phyloP scores from a whole-genome alignment of 2,797 vertebrate genomes.

The Sphenopsis melanotis region DNA sequence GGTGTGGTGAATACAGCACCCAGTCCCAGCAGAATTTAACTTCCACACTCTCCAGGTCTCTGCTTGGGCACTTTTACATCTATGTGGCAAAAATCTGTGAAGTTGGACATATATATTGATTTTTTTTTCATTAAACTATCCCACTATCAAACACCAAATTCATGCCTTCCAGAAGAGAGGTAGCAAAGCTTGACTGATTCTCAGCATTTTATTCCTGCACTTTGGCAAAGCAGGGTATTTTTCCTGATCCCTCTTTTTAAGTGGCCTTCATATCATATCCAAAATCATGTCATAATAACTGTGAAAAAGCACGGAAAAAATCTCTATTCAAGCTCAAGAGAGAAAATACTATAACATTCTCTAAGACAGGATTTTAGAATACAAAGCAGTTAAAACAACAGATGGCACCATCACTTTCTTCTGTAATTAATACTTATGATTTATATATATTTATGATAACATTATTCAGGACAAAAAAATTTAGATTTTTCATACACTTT shows the following conservation, averaged over 20 bases:
- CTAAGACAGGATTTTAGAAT: background rate
- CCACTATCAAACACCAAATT: background rate
- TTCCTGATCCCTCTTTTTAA: background rate
- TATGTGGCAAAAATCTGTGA: background rate
- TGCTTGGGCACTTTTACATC: fast-evolving
- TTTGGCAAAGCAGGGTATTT: fast-evolving
- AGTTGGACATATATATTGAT: no score
- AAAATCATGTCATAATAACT: background rate
- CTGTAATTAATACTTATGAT: background rate
- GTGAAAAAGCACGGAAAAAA: background rate
- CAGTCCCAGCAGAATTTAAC: background rate
- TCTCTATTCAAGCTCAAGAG: background rate
- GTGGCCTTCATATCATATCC: background rate
- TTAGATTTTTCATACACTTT: background rate
- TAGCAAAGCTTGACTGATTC: background rate
- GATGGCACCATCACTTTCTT: background rate
- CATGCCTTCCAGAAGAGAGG: background rate
- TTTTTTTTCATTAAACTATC: background rate
- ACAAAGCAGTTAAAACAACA: background rate
- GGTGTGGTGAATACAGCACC: background rate
- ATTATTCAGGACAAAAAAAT: background rate
- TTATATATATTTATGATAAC: background rate
- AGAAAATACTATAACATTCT: background rate
- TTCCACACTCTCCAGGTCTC: background rate
- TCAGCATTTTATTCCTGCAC: background rate